Conservation (phyloP, 2,888 invertebrate genomes). For the Tipula lateralis region DNA sequence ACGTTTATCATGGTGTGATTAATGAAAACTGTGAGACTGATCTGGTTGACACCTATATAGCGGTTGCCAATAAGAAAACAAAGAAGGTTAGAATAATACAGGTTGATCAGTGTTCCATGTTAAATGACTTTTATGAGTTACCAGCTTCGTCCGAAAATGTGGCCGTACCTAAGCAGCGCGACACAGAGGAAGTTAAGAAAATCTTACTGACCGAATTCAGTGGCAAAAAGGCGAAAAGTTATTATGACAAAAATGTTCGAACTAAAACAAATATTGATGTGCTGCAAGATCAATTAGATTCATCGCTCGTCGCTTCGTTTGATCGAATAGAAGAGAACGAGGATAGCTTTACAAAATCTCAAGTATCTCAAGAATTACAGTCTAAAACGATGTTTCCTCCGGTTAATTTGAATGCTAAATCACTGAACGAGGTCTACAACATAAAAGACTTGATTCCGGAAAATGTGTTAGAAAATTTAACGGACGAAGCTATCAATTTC, state of each 20-base stretch:
- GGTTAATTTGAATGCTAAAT: background rate
- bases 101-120: background rate
- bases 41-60: background rate
- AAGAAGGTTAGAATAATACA: background rate
- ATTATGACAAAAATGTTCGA: background rate
- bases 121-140: background rate
- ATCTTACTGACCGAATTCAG: background rate
- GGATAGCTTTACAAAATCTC: background rate
- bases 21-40: background rate
- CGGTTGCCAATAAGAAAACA: background rate
- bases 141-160: background rate
- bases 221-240: background rate
- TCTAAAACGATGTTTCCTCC: background rate
- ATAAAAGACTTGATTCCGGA: background rate
- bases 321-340: background rate
- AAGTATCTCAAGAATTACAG: background rate
- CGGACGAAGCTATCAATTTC: background rate
- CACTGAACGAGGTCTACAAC: background rate
- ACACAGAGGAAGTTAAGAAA: background rate
- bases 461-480: background rate
- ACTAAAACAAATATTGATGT: conserved; percentile 4
- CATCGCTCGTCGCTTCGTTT: background rate
- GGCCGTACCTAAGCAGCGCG: background rate
- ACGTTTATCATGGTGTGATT: conserved; percentile 13
- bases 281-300: background rate